These are phyloP conservation scores for Sylvietta virens DNA, from an alignment of 2,113 vertebrate species.

Conservation along the genomic window DNA sequence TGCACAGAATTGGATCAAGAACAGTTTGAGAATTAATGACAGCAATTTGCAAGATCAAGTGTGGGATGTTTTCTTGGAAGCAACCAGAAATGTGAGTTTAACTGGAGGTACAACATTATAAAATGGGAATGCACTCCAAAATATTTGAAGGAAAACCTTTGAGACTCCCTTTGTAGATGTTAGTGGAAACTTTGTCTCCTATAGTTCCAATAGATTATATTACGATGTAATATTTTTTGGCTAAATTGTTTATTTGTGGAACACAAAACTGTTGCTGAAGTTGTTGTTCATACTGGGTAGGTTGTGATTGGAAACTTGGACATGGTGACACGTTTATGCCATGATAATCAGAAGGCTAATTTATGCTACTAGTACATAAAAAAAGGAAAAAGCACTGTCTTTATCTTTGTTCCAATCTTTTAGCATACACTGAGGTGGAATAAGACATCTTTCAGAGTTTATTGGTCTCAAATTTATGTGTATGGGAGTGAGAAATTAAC, in stretches of 20 bases:
- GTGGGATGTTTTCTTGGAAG: slow-evolving; percentile 86
- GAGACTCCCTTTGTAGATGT: background rate
- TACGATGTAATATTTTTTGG: background rate
- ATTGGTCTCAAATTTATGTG: background rate
- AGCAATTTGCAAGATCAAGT: slow-evolving; percentile 81
- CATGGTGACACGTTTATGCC: background rate
- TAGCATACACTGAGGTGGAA: background rate
- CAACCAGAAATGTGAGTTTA: slow-evolving; percentile 77
- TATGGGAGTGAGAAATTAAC: background rate
- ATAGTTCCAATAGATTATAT: background rate
- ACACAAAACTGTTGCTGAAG: background rate
- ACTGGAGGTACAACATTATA: background rate
- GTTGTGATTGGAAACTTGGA: background rate
- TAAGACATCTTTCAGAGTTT: background rate
- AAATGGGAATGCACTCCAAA: background rate
- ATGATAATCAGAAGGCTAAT: background rate
- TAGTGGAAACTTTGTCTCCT: background rate
- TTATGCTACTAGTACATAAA: background rate
- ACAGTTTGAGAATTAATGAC: slow-evolving; percentile 84
- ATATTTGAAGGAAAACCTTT: background rate
- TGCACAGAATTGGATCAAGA: slow-evolving; percentile 93
- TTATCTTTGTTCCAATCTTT: background rate
- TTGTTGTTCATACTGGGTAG: background rate
- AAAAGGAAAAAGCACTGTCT: background rate
- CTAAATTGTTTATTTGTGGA: background rate